Percentiles rank a stretch among this genome's conserved stretches.
These are phyloP conservation scores for Phoxinus phoxinus DNA, from an alignment of 2,113 vertebrate genomes.

Conservation along the genomic window DNA sequence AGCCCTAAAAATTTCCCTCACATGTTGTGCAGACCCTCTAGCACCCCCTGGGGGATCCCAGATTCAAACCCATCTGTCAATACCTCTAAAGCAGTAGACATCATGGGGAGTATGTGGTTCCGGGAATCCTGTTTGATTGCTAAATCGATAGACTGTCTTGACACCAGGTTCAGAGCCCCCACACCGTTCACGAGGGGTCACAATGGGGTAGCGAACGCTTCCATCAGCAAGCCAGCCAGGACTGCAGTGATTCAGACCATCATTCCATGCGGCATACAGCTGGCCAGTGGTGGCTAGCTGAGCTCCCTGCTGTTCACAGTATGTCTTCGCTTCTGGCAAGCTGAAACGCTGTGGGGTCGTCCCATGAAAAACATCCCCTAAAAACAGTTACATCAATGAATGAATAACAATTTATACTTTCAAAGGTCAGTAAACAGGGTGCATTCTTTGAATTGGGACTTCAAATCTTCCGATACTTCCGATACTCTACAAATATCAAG, in stretches of 20 bases:
- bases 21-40: neutral
- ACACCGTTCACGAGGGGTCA: slow-evolving; percentile 86
- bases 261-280: slow-evolving; percentile 89
- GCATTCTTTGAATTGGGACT: neutral
- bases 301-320: slow-evolving; percentile 77
- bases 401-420: neutral
- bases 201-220: slow-evolving; percentile 92
- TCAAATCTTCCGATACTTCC: too few species aligned
- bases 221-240: slow-evolving; percentile 92
- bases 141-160: slow-evolving; percentile 88
- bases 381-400: slow-evolving; percentile 19
- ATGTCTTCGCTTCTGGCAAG: slow-evolving; percentile 80
- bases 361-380: slow-evolving; percentile 87
- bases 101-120: slow-evolving; percentile 81
- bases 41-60: neutral
- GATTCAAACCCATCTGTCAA: neutral
- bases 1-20: neutral
- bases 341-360: slow-evolving; percentile 79
- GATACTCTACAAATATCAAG: too few species aligned
- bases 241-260: slow-evolving; percentile 88
- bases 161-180: slow-evolving; percentile 86
- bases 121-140: slow-evolving; percentile 94
- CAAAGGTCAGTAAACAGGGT: neutral
- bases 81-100: slow-evolving; percentile 92
- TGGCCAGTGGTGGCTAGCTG: slow-evolving; percentile 85